Conservation (phyloP, 2,888 invertebrate genomes). For the Tanypteryx hageni region DNA sequence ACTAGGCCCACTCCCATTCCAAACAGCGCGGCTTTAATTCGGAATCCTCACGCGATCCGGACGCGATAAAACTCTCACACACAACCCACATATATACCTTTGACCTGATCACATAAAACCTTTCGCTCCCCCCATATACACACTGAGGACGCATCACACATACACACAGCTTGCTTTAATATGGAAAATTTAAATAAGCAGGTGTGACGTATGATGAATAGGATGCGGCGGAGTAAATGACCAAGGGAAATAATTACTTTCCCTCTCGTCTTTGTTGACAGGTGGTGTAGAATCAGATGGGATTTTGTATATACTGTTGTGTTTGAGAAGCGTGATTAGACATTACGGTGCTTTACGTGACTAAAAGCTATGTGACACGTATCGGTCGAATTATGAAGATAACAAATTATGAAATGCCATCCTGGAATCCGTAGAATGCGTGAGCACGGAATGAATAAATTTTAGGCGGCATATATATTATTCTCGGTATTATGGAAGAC, state of each 20-base stretch:
- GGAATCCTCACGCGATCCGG: slow-evolving; percentile 51
- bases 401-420: too few species aligned
- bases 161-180: neutral
- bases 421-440: too few species aligned
- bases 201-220: neutral
- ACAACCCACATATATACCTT: neutral
- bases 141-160: neutral
- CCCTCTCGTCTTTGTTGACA: neutral
- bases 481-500: too few species aligned
- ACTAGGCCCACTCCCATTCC: neutral
- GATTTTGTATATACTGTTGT: neutral
- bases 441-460: too few species aligned
- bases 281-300: neutral
- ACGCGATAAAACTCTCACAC: slow-evolving; percentile 36
- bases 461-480: too few species aligned
- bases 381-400: too few species aligned
- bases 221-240: neutral
- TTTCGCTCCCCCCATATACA: neutral
- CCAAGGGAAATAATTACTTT: neutral
- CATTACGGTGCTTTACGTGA: too few species aligned
- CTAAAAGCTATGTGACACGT: too few species aligned
- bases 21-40: neutral
- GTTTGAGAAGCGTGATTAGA: too few species aligned
- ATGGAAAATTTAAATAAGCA: slow-evolving; percentile 6
- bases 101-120: slow-evolving; percentile 4